phyloP scores from a whole-genome alignment of 2,888 invertebrate species.

The Caradrina clavipalpis region DNA sequence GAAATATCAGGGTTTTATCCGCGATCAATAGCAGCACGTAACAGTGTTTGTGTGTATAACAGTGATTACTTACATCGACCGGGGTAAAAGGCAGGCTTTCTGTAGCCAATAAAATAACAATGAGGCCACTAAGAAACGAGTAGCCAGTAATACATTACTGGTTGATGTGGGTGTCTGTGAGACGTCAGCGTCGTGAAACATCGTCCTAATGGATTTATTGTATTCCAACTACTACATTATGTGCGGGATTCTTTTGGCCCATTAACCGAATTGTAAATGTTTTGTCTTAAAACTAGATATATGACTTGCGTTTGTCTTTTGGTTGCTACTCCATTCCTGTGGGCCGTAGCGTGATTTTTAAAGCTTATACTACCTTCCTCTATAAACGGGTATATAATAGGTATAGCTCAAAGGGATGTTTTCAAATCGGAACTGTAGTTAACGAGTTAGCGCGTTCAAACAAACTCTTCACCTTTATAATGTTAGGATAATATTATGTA shows the following conservation, averaged over 20 bases:
- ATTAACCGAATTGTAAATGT: constrained; percentile 17
- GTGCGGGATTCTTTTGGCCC: constrained; percentile 17
- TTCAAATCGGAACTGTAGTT: too few relatives aligned
- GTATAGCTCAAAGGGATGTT: too few relatives aligned
- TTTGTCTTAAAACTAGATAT: constrained; percentile 8
- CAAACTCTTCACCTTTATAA: too few relatives aligned
- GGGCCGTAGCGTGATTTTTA: too few relatives aligned
- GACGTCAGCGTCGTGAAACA: constrained; percentile 37
- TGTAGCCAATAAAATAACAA: constrained; percentile 57
- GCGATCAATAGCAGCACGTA: constrained; percentile 31
- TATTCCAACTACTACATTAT: constrained; percentile 37
- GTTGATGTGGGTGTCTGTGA: constrained; percentile 45
- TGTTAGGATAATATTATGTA: too few relatives aligned
- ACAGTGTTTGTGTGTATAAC: constrained; percentile 39
- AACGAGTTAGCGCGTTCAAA: too few relatives aligned
- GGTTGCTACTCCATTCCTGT: too few relatives aligned
- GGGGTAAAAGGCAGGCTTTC: constrained; percentile 53
- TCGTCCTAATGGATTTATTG: constrained; percentile 50
- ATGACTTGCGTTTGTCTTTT: too few relatives aligned
- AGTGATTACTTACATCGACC: constrained; percentile 49
- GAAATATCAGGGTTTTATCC: constrained; percentile 37
- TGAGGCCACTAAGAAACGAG: constrained; percentile 50
- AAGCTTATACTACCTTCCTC: too few relatives aligned
- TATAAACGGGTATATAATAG: too few relatives aligned
- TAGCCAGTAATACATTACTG: constrained; percentile 44